Conservation (phyloP, 2,888 invertebrate genomes). For the Agelastica alni region DNA sequence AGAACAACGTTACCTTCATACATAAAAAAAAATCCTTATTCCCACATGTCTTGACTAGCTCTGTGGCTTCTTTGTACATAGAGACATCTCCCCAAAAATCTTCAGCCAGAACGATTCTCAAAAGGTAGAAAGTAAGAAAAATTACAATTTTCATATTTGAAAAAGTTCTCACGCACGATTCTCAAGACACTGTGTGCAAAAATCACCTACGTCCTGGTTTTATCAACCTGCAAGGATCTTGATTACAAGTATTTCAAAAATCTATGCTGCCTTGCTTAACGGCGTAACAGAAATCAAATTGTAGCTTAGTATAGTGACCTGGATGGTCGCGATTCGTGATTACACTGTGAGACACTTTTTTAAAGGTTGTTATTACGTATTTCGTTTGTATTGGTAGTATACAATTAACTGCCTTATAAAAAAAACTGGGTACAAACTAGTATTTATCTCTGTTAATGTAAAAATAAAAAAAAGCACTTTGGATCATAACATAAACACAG, state of each 20-base stretch:
- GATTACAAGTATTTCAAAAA: slow-evolving; percentile 42
- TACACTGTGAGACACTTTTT: slow-evolving; percentile 12
- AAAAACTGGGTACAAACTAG: too few species aligned
- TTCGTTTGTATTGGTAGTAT: background rate
- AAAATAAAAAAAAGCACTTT: too few species aligned
- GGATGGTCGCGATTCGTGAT: slow-evolving; percentile 18
- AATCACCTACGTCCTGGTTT: slow-evolving; percentile 44
- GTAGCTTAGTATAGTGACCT: slow-evolving; percentile 17
- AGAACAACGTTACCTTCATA: slow-evolving; percentile 69
- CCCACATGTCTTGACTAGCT: slow-evolving; percentile 73
- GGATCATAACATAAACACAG: too few species aligned
- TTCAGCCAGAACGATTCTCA: slow-evolving; percentile 12
- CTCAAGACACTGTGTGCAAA: slow-evolving; percentile 41
- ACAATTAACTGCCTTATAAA: too few species aligned
- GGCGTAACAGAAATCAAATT: slow-evolving; percentile 18
- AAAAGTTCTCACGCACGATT: slow-evolving; percentile 26
- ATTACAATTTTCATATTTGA: slow-evolving; percentile 19
- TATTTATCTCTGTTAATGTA: too few species aligned
- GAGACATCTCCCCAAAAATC: slow-evolving; percentile 60
- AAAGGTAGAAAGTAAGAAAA: slow-evolving; percentile 5
- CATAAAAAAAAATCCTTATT: slow-evolving; percentile 70
- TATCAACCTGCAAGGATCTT: slow-evolving; percentile 44
- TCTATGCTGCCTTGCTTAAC: slow-evolving; percentile 31
- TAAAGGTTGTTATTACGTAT: slow-evolving; percentile 4
- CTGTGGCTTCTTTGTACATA: slow-evolving; percentile 66